phyloP scores from a whole-genome alignment of 2,113 vertebrate genomes.

The Phycodurus eques region DNA sequence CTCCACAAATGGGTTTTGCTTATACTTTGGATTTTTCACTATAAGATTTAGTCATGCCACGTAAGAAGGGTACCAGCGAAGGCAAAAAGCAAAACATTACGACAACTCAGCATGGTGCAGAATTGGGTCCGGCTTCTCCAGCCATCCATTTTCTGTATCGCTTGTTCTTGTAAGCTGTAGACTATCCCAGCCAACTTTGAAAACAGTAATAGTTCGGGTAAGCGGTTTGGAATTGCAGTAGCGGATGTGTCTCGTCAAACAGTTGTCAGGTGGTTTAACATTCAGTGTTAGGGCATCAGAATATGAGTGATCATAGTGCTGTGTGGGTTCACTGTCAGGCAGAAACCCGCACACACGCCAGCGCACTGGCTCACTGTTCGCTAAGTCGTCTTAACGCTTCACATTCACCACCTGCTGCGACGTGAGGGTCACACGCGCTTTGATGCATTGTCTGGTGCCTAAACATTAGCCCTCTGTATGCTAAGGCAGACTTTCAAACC shows the following conservation, averaged over 20 bases:
- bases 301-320: conserved; percentile 59
- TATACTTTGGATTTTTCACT: no score
- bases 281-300: conserved; percentile 41
- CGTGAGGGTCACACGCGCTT: conserved; percentile 39
- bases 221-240: background rate
- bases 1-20: no score
- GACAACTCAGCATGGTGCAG: no score
- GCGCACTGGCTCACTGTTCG: conserved; percentile 36
- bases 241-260: conserved; percentile 31
- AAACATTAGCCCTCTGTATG: conserved; percentile 24
- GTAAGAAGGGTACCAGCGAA: no score
- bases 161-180: no score
- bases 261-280: conserved; percentile 53
- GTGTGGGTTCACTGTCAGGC: conserved; percentile 47
- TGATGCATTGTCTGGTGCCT: conserved; percentile 34
- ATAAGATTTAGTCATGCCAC: no score
- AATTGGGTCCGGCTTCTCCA: no score
- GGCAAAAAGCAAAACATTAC: no score
- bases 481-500: conserved; percentile 37
- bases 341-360: conserved; percentile 35
- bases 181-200: no score
- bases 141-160: no score
- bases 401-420: conserved; percentile 31
- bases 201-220: background rate
- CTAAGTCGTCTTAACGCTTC: conserved; percentile 34